Conservation (phyloP, 2,888 invertebrate species). For the Rotaria sp. region DNA sequence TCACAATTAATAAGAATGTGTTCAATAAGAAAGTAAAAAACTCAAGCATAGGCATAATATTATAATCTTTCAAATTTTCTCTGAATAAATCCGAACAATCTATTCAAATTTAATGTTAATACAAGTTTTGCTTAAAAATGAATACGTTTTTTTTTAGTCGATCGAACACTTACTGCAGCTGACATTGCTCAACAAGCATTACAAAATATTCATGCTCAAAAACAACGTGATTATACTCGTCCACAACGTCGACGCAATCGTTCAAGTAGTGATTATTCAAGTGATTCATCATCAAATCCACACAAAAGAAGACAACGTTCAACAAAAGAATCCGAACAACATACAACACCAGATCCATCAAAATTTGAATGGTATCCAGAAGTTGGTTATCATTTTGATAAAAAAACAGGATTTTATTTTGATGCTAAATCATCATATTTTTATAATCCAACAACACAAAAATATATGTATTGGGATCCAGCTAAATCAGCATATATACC, state of each 20-base stretch:
- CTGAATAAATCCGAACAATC: no score
- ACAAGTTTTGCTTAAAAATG: no score
- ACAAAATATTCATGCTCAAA: constrained; percentile 39
- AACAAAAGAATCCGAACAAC: not conserved
- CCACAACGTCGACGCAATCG: constrained; percentile 44
- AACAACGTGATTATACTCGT: constrained; percentile 42
- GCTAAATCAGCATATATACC: constrained; percentile 54
- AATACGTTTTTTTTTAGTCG: not conserved
- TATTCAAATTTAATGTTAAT: no score
- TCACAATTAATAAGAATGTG: no score
- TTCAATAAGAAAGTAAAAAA: no score
- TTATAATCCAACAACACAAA: constrained; percentile 79
- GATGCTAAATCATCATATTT: constrained; percentile 90
- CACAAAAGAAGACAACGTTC: not conserved
- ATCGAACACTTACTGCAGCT: constrained; percentile 32
- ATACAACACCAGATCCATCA: constrained; percentile 69
- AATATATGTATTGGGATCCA: constrained; percentile 89
- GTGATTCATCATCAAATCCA: not conserved
- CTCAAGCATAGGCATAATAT: no score
- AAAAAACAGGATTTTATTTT: constrained; percentile 83
- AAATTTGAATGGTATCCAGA: constrained; percentile 86
- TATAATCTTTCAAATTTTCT: no score
- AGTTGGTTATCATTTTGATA: constrained; percentile 91
- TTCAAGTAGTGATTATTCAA: constrained; percentile 43
- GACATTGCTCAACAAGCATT: constrained; percentile 4